Conservation (phyloP, 2,888 invertebrate species). For the Eupithecia exiguata region DNA sequence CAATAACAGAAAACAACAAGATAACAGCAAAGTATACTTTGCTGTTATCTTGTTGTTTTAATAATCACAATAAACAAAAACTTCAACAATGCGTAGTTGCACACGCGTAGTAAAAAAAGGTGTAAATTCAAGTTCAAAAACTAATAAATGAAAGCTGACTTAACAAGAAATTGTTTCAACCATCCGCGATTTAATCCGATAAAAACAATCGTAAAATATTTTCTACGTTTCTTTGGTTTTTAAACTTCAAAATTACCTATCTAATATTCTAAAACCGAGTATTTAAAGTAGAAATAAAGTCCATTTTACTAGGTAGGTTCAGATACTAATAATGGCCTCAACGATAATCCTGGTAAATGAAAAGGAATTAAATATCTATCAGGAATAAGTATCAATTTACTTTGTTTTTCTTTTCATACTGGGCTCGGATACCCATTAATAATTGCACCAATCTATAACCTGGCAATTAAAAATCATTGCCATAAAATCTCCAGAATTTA, state of each 20-base stretch:
- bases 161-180: neutral
- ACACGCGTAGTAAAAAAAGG: too few relatives aligned
- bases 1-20: too few relatives aligned
- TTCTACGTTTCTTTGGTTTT: neutral
- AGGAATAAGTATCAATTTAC: neutral
- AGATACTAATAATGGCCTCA: neutral
- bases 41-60: too few relatives aligned
- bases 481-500: constrained; percentile 15
- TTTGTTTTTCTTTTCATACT: neutral
- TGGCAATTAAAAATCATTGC: constrained; percentile 5
- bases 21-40: too few relatives aligned
- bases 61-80: too few relatives aligned
- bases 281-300: neutral
- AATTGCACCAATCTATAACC: neutral
- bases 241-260: neutral
- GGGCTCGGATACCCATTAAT: neutral
- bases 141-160: too few relatives aligned
- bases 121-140: too few relatives aligned
- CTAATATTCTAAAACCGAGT: neutral
- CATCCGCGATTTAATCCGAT: neutral
- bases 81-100: too few relatives aligned
- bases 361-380: neutral
- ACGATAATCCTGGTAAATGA: neutral
- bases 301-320: neutral
- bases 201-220: neutral